Evolutionary conservation across 2,888 invertebrate species (phyloP), one percentile per base, ranked within the genome.

Genomic region (Drosophila pseudotalamancana): DNA sequence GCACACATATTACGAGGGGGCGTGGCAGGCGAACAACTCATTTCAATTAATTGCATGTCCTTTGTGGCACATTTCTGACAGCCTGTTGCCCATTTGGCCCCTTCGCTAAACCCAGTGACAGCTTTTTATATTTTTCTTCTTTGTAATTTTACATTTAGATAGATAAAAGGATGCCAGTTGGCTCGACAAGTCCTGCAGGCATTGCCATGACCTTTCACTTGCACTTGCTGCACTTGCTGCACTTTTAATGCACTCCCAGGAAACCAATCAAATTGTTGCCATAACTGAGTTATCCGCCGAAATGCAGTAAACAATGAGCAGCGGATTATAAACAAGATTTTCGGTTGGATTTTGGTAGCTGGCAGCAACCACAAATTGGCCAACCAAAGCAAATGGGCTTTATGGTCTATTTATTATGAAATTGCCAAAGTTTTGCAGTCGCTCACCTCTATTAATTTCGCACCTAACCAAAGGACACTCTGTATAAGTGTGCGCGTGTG

Each of bases 31-130:
- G 16, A 34, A 14, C 16, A 27, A 12, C 29, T 31, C 25, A 57
- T 29, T 42, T 43, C 77, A 74, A 77, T 74, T 77, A 74, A 74
- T 61, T 55, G 57, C 73, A 61, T 59, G 45, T 68, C 60, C 73
- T 64, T 68, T 60, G 73, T 46, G 51, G 43, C 23, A 25, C 21
- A 25, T 18, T 25, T 37, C 63, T 60, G 74, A 75, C 74, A 78
- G 49, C 19, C 62, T 34, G 50, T 19, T 32, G 59, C 39, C 63
- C 8, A 16, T n/a, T n/a, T 5, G 40, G 8, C 46, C 23, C 34
- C 34, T 39, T 31, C 21, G 27, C 39, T 35, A 25, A 42, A 61
- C 77, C 49, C 35, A 42, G 43, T 72, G 81, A 77, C 77, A 78
- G 66, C 39, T 6, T 35, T 59, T 46, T 62, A 59, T 42, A 46